Evolutionary conservation across 2,888 invertebrate genomes (phyloP).

Genomic region (Phyllotreta striolata): DNA sequence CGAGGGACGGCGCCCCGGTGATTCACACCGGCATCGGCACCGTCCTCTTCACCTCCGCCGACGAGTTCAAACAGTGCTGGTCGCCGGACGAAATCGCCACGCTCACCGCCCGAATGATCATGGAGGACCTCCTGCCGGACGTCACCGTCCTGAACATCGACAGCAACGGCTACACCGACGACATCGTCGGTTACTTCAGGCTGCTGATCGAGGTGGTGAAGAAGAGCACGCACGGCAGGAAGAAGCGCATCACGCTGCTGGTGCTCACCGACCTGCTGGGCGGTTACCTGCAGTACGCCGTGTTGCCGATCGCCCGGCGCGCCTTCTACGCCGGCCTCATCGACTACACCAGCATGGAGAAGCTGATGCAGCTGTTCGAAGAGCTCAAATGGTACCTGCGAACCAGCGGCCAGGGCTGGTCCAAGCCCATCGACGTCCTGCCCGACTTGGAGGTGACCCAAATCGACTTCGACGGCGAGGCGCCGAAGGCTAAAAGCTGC

Average conservation of each 20-base stretch:
- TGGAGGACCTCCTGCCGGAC: constrained; percentile 57
- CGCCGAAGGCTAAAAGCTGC: constrained; percentile 34
- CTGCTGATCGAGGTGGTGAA: constrained; percentile 35
- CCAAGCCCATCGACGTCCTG: constrained; percentile 46
- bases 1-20: neutral
- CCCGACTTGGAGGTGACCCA: constrained; percentile 34
- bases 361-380: constrained; percentile 65
- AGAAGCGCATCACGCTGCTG: constrained; percentile 55
- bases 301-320: constrained; percentile 68
- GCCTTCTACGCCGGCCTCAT: constrained; percentile 71
- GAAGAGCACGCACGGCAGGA: constrained; percentile 52
- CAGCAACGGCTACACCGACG: constrained; percentile 54
- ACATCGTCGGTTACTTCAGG: constrained; percentile 57
- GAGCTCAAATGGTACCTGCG: constrained; percentile 67
- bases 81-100: constrained; percentile 55
- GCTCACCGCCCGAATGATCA: constrained; percentile 57
- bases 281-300: constrained; percentile 68
- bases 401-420: constrained; percentile 70
- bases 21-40: constrained; percentile 49
- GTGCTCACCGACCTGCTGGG: constrained; percentile 61
- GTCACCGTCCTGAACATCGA: constrained; percentile 49
- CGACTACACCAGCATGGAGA: constrained; percentile 64
- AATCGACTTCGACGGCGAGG: constrained; percentile 40
- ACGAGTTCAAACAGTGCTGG: constrained; percentile 57
- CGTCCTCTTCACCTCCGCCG: constrained; percentile 56